These are phyloP conservation scores for Dendrolimus kikuchii DNA, from an alignment of 1,140 invertebrate species.

Conservation along the genomic window DNA sequence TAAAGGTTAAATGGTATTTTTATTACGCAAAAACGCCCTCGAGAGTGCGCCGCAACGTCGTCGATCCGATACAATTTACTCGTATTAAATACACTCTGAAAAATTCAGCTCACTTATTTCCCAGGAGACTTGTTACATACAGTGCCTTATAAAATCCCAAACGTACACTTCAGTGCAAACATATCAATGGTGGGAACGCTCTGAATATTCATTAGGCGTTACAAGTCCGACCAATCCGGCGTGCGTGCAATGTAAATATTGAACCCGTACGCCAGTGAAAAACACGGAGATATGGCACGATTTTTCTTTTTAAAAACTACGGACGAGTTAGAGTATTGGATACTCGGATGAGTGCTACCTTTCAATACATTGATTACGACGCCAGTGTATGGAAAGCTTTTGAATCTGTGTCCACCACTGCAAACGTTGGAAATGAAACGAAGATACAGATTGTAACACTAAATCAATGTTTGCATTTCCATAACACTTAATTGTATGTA, in stretches of 20 bases:
- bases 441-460: too few species aligned
- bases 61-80: constrained; percentile 9
- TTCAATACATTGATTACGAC: constrained; percentile 20
- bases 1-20: too few species aligned
- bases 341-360: constrained; percentile 11
- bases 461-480: too few species aligned
- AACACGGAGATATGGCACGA: constrained; percentile 14
- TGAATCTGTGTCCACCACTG: too few species aligned
- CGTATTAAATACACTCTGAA: constrained; percentile 13
- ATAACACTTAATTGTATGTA: too few species aligned
- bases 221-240: constrained; percentile 18
- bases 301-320: constrained; percentile 11
- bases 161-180: constrained; percentile 21
- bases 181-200: constrained; percentile 27
- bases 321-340: constrained; percentile 4
- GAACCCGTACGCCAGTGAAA: constrained; percentile 25
- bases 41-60: too few species aligned
- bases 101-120: constrained; percentile 17
- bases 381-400: too few species aligned
- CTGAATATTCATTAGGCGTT: constrained; percentile 31
- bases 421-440: too few species aligned
- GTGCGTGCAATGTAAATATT: constrained; percentile 26
- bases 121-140: constrained; percentile 14
- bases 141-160: constrained; percentile 16
- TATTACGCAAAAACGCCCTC: too few species aligned